Conservation (phyloP, 2,888 invertebrate species). For the Pediacus dermestoides region DNA sequence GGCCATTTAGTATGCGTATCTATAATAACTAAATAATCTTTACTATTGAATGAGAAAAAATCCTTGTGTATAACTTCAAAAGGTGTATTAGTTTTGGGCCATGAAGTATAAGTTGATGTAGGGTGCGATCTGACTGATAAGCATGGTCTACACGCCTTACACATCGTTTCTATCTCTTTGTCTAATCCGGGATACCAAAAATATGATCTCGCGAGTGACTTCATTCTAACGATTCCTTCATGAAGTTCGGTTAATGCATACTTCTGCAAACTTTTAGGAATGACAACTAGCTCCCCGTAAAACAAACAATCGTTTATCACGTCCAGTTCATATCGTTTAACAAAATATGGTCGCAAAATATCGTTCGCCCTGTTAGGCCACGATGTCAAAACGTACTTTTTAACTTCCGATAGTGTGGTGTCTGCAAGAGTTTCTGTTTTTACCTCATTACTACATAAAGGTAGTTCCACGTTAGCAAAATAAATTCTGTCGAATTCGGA, state of each 20-base stretch:
- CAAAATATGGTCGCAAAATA: too few relatives aligned
- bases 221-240: too few relatives aligned
- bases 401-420: background rate
- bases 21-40: conserved; percentile 4
- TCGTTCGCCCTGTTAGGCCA: background rate
- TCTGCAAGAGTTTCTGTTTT: background rate
- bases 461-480: background rate
- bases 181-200: background rate
- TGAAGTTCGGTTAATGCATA: too few relatives aligned
- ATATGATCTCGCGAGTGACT: background rate
- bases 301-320: too few relatives aligned
- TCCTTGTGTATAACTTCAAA: background rate
- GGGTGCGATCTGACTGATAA: conserved; percentile 1
- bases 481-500: background rate
- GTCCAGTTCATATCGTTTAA: too few relatives aligned
- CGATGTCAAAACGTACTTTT: background rate
- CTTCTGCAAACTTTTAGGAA: too few relatives aligned
- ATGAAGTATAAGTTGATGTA: background rate
- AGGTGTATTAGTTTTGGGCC: background rate
- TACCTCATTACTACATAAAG: background rate
- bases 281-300: too few relatives aligned
- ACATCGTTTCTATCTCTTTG: background rate
- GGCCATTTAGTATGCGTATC: conserved; percentile 6
- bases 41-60: background rate
- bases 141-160: background rate